These are phyloP conservation scores for Monoplex corrugatus DNA, from an alignment of 2,888 invertebrate genomes.

Conservation along the genomic window DNA sequence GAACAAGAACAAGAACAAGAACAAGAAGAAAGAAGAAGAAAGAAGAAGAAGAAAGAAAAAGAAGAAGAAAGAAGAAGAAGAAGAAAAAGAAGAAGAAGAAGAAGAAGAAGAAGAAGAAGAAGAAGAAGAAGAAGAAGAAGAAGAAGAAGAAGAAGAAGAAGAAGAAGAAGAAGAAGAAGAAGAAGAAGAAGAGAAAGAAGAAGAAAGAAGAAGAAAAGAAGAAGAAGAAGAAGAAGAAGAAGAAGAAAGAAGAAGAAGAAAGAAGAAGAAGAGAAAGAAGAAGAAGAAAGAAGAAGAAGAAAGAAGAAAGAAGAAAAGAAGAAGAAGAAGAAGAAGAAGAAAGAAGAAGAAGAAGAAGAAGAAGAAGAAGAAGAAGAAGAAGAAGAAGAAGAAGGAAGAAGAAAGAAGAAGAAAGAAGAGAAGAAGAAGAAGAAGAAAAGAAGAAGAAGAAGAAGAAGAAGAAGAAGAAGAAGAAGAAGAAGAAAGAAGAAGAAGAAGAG, in stretches of 20 bases:
- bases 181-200: not conserved
- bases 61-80: not conserved
- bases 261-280: not conserved
- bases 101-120: not conserved
- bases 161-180: too few species aligned
- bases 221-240: not conserved
- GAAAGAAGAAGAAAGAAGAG: constrained; percentile 6
- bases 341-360: not conserved
- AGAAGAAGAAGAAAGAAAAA: not conserved
- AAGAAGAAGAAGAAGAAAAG: not conserved
- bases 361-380: not conserved
- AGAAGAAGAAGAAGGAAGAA: not conserved
- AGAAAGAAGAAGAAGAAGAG: not conserved
- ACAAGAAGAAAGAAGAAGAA: not conserved
- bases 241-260: not conserved
- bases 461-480: not conserved
- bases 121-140: not conserved
- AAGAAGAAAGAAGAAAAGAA: not conserved
- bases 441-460: not conserved
- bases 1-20: not conserved
- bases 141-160: not conserved
- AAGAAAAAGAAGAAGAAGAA: not conserved
- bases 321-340: too few species aligned
- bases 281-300: not conserved
- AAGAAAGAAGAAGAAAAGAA: not conserved